Base-by-base conservation (phyloP, 2,113 vertebrate species). In the Aleadryas rufinucha region DNA sequence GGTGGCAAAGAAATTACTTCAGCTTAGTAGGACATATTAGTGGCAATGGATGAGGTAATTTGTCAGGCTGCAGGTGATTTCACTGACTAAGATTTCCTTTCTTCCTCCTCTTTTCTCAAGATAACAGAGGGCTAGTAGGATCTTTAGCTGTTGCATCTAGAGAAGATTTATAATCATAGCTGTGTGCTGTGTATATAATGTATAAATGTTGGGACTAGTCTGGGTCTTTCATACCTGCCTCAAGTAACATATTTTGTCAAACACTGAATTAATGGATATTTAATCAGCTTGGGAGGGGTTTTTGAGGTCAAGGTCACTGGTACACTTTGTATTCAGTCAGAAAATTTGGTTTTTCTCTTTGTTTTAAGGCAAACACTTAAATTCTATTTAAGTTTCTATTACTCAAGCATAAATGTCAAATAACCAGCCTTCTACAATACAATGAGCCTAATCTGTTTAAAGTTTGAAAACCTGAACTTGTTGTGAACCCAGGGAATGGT, bases 1-100 rank as follows among this genome's bases (percentile, higher is more conserved):
- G 15, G 47, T 85, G 70, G 81, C 61, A 97, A 96, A 96, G 77
- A 66, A 96, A 97, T 96, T 84, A 95, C 97, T 97, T 95, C 50
- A 50, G 30, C 60, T 97, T 66, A 42, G 41, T 95, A 87, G 93
- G 18, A 39, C 72, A 16, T 83, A 65, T 94, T 96, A 88, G 70
- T 89, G 64, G 59, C 89, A 89, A 92, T 39, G 53, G 61, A 92
- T 95, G 80, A 87, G 35, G 87, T 95, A 79, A 94, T 96, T 89
- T 95, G 49, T 97, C 92, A 96, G 90, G 57, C 68, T 9, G 42
- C 22, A 92, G 57, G 61, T 71, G 82, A 95, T 45, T 93, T 97
- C 53, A 42, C 89, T 76, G 75, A 77, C 69, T 88, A 84, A 90
- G 61, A 84, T 86, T 93, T 87, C 27, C 45, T 94, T 95, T 93